Conservation (phyloP, 2,888 invertebrate species). For the Himalopsyche kuldschensis region DNA sequence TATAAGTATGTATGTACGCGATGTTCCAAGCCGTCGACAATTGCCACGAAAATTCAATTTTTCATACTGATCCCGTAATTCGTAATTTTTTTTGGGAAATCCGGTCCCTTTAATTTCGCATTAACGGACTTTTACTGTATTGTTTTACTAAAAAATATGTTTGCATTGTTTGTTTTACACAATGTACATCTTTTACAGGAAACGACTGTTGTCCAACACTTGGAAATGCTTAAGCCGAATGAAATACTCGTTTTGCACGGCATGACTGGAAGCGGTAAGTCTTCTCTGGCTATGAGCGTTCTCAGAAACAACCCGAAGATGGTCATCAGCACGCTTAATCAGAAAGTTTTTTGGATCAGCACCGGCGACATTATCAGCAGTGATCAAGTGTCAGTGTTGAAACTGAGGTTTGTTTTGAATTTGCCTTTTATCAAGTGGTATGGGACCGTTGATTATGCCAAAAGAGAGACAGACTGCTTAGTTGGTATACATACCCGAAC, state of each 20-base stretch:
- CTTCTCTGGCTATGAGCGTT: constrained; percentile 65
- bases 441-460: no score
- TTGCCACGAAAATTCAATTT: no score
- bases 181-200: neutral
- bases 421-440: neutral
- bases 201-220: neutral
- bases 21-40: no score
- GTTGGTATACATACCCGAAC: no score
- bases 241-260: constrained; percentile 67
- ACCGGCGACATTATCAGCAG: constrained; percentile 57
- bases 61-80: no score
- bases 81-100: no score
- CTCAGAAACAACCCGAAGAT: constrained; percentile 57
- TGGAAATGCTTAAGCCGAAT: neutral
- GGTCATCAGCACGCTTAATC: constrained; percentile 57
- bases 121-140: no score
- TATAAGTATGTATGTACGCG: no score
- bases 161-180: no score
- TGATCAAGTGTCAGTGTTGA: constrained; percentile 53
- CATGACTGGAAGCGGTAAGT: constrained; percentile 77
- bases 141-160: no score
- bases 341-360: constrained; percentile 62
- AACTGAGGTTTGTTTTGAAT: constrained; percentile 37
- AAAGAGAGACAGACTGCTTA: no score
- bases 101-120: no score